phyloP scores from a whole-genome alignment of 2,888 invertebrate species.

The Tenthredo livida region DNA sequence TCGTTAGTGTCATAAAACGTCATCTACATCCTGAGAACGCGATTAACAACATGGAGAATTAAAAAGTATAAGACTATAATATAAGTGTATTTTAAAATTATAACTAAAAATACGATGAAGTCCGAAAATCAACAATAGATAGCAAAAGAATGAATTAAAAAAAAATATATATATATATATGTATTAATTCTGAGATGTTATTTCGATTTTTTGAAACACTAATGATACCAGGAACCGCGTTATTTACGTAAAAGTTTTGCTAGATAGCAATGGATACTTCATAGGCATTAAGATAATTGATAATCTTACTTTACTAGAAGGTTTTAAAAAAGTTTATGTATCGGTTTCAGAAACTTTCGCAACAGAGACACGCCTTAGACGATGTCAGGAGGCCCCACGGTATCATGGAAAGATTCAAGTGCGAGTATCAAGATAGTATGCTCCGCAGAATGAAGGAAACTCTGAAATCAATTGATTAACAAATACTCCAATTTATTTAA shows the following conservation, averaged over 20 bases:
- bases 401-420: background rate
- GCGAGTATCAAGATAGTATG: background rate
- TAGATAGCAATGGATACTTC: background rate
- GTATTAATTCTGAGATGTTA: background rate
- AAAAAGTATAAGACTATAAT: no score
- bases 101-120: no score
- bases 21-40: conserved; percentile 55
- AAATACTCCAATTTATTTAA: background rate
- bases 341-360: background rate
- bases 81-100: no score
- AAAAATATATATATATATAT: no score
- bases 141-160: background rate
- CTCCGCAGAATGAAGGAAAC: background rate
- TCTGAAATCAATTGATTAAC: background rate
- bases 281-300: background rate
- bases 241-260: background rate
- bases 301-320: no score
- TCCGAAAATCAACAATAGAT: background rate
- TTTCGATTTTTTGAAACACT: background rate
- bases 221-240: background rate
- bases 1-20: conserved; percentile 68
- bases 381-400: background rate
- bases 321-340: no score
- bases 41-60: background rate
- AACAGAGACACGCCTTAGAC: background rate